Evolutionary conservation across 2,113 vertebrate species (phyloP).

Genomic region (Daphoenositta chrysoptera): DNA sequence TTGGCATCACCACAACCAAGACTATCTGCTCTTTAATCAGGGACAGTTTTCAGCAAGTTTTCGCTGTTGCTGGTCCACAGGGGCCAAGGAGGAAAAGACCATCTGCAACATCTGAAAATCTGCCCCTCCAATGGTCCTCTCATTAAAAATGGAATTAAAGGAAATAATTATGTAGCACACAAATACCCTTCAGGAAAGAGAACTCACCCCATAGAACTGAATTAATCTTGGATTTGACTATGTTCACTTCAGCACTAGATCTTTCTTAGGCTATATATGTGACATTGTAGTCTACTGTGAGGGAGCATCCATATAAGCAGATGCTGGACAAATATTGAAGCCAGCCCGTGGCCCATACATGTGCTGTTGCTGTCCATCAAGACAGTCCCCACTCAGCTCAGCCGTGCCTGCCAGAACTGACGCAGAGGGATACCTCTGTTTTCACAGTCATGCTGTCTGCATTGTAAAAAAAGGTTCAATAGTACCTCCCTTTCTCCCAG

Average conservation of each 20-base stretch:
- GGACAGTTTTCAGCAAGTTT: slow-evolving; percentile 2
- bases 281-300: neutral
- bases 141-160: neutral
- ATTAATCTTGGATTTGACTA: neutral
- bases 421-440: neutral
- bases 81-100: neutral
- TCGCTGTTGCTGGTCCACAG: neutral
- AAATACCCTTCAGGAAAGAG: neutral
- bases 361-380: neutral
- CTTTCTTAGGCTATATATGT: neutral
- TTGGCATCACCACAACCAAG: neutral
- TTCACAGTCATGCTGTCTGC: neutral
- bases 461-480: neutral
- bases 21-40: neutral
- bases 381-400: neutral
- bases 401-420: neutral
- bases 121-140: neutral
- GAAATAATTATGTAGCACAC: neutral
- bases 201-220: neutral
- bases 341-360: neutral
- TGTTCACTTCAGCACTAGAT: neutral
- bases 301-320: neutral
- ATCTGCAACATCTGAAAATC: neutral
- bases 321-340: neutral
- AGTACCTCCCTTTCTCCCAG: neutral